Percentiles rank a stretch among this genome's conserved stretches.
Evolutionary conservation across 1,140 invertebrate species (phyloP).

Genomic region (Dendroctonus ponderosae): DNA sequence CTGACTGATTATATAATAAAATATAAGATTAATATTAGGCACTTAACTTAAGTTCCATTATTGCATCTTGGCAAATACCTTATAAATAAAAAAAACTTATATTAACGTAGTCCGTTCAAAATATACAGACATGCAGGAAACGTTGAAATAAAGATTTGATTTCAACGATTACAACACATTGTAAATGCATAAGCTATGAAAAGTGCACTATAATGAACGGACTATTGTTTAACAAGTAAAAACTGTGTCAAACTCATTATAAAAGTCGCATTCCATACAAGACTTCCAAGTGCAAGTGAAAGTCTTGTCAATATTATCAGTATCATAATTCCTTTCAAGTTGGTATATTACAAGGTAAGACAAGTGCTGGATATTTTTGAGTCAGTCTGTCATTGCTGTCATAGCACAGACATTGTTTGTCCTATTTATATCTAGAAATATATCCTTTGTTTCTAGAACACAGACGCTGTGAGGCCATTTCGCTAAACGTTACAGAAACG

Average conservation of each 20-base stretch:
- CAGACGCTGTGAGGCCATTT: neutral
- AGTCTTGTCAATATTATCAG: conserved; percentile 12
- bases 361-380: conserved; percentile 12
- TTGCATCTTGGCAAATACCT: conserved; percentile 32
- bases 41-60: conserved; percentile 31
- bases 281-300: neutral
- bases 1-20: conserved; percentile 27
- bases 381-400: conserved; percentile 13
- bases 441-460: conserved; percentile 2
- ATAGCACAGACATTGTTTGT: neutral
- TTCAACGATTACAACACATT: neutral
- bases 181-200: neutral
- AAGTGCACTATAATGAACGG: conserved; percentile 9
- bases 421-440: conserved; percentile 4
- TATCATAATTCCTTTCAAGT: conserved; percentile 16
- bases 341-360: conserved; percentile 22
- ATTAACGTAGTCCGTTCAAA: conserved; percentile 26
- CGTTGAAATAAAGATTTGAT: too few relatives aligned
- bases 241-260: conserved; percentile 21
- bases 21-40: conserved; percentile 26
- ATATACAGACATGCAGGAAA: neutral
- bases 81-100: conserved; percentile 31
- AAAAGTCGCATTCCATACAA: conserved; percentile 6
- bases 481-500: neutral
- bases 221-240: conserved; percentile 20